A percentile compares a stretch with the other conserved stretches of the same genome.
These are phyloP conservation scores for Nephrotoma appendiculata DNA, from an alignment of 2,888 invertebrate genomes.

Conservation along the genomic window DNA sequence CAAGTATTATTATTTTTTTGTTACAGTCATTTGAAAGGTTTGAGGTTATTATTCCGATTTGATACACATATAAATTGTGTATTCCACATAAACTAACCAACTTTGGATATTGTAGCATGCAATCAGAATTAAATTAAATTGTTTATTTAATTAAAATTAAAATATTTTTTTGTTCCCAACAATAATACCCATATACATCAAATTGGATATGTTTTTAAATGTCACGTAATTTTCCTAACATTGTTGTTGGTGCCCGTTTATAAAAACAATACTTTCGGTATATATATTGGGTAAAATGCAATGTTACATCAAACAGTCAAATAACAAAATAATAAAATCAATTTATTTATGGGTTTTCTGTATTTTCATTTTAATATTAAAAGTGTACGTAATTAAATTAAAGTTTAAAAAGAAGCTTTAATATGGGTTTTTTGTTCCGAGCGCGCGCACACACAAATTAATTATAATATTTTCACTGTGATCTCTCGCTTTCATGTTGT, in stretches of 20 bases:
- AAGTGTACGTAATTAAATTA: neutral
- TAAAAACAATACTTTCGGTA: neutral
- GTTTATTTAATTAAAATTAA: too few species aligned
- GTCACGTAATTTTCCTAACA: neutral
- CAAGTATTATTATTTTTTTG: neutral
- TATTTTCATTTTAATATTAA: neutral
- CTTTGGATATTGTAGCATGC: neutral
- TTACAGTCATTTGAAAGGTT: neutral
- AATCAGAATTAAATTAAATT: too few species aligned
- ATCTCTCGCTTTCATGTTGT: neutral
- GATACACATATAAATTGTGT: neutral
- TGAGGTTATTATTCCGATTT: neutral
- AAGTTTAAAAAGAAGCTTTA: neutral
- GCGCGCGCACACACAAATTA: too few species aligned
- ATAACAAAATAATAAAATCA: neutral
- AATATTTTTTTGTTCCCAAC: neutral
- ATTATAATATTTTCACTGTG: neutral
- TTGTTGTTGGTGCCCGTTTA: neutral
- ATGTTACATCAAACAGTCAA: neutral
- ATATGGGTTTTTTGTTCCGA: too few species aligned
- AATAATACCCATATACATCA: neutral
- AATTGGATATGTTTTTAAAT: neutral
- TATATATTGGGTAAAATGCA: neutral
- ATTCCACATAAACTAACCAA: neutral
- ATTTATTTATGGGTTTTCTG: neutral